A percentile compares a stretch with the other conserved stretches of the same genome.
These are phyloP conservation scores for Ceuthmochares aereus DNA, from an alignment of 2,113 vertebrate genomes.

Conservation along the genomic window DNA sequence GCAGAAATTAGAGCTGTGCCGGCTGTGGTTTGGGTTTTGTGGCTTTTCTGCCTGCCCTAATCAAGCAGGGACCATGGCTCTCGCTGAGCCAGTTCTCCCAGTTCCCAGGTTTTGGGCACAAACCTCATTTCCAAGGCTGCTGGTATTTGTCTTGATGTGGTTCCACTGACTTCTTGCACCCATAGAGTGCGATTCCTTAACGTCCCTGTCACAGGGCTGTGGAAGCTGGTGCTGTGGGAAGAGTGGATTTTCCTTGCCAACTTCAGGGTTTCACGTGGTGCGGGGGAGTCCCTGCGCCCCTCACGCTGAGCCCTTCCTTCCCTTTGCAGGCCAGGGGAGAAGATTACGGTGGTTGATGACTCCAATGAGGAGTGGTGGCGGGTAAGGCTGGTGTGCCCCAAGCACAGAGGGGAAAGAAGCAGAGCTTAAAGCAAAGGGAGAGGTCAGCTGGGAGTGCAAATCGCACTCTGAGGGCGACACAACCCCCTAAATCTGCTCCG, in stretches of 20 bases:
- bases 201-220: fast-evolving
- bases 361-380: conserved; percentile 99
- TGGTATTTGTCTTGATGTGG: background rate
- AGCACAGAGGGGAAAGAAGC: background rate
- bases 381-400: conserved; percentile 73
- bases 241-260: background rate
- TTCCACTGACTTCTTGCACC: background rate
- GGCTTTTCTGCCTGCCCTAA: background rate
- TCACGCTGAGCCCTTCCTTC: background rate
- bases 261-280: fast-evolving
- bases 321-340: conserved; percentile 88
- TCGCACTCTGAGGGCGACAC: background rate
- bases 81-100: background rate
- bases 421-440: background rate
- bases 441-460: background rate
- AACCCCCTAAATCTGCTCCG: background rate
- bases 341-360: conserved; percentile 94
- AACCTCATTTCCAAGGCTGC: background rate
- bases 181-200: fast-evolving
- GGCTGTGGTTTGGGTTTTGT: background rate
- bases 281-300: too few relatives aligned
- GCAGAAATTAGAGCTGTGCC: background rate
- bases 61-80: fast-evolving
- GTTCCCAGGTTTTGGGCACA: background rate
- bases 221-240: background rate